Evolutionary conservation across 2,113 vertebrate genomes (phyloP), one percentile per base, ranked within the genome.

Genomic region (Nibea albiflora): DNA sequence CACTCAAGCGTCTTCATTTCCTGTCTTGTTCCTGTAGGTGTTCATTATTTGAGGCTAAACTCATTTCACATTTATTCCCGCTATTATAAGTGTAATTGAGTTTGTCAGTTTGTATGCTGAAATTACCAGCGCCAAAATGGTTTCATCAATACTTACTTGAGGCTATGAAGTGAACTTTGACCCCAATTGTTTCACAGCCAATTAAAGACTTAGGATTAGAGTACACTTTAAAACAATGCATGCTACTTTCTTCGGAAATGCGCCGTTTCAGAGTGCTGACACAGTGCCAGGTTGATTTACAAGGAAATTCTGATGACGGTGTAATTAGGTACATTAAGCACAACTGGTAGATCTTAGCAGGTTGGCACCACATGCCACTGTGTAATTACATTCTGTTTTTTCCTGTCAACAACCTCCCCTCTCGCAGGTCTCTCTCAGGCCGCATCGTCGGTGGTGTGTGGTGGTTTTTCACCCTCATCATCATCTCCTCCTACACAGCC

Each of bases 391-490:
- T 76, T 60, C 50, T 88, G 17, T 84, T 53, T 88, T 88, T 58
- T 69, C 73, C 53, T 88, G 54, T 83, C 73, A 69, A 56, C 82
- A 26, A 61, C 86, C 87, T 77, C 69, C 68, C 91, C 44, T 94
- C 39, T 57, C 8, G 35, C 91, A 99, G 98, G 95, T 99, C 98
- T 93, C 96, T 99, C 92, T 99, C 98, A 47, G 98, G 98, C 81
- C 96, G 98, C 90, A 99, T 99, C 88, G 98, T 99, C 0, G 98
- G 98, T 93, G 98, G 98, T 60, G 98, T 99, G 92, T 99, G 98
- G 98, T 99, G 98, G 98, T 99, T 99, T 95, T 99, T 99, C 96
- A 99, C 98, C 87, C 97, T 99, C 95, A 99, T 99, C 95, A 99
- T 99, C 93, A 99, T 99, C 95, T 99, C 98, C 77, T 99, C 98